Evolutionary conservation across 2,888 invertebrate genomes (phyloP).

Genomic region (Xestia sexstrigata): DNA sequence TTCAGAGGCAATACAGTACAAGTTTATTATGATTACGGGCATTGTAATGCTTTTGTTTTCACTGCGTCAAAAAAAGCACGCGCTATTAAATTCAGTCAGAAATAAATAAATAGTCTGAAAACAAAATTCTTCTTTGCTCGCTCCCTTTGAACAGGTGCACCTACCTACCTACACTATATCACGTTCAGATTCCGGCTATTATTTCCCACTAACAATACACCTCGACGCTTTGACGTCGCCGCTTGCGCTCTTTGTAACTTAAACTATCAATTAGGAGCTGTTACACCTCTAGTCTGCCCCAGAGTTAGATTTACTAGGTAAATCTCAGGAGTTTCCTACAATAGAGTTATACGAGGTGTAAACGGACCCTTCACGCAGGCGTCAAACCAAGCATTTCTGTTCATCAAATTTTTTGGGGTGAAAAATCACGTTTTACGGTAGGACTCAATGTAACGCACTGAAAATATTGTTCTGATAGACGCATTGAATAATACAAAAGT

Average conservation of each 20-base stretch:
- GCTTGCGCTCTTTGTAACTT: slow-evolving; percentile 39
- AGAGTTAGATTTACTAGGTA: not conserved
- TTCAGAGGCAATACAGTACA: not conserved
- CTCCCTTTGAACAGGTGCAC: slow-evolving; percentile 33
- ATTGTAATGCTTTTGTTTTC: not conserved
- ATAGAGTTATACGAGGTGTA: not conserved
- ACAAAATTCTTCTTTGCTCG: slow-evolving; percentile 11
- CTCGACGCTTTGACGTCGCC: slow-evolving; percentile 38
- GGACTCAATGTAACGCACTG: no score
- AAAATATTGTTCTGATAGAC: no score
- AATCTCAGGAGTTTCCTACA: not conserved
- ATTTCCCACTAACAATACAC: slow-evolving; percentile 54
- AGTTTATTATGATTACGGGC: not conserved
- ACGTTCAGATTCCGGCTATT: slow-evolving; percentile 38
- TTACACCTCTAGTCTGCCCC: not conserved
- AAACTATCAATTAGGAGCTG: slow-evolving; percentile 46
- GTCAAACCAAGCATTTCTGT: no score
- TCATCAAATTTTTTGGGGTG: no score
- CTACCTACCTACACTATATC: not conserved
- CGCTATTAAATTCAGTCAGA: not conserved
- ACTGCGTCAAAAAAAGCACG: not conserved
- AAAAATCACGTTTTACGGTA: no score
- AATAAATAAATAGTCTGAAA: slow-evolving; percentile 7
- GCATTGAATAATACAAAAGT: no score
- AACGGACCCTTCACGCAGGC: no score